These are phyloP conservation scores for Philereme vetulata DNA, from an alignment of 2,888 invertebrate genomes.

Conservation along the genomic window DNA sequence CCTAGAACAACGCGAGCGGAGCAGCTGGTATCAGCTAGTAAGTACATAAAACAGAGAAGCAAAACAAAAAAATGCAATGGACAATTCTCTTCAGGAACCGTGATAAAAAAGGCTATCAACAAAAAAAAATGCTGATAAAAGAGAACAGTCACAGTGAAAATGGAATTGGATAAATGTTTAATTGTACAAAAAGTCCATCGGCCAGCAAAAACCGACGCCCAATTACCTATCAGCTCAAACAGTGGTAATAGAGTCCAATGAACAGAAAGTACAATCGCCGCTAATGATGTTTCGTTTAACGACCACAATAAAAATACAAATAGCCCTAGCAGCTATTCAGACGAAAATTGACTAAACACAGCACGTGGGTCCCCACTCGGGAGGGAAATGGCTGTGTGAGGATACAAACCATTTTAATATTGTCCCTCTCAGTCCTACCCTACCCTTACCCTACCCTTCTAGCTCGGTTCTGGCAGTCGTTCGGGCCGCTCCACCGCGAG, in stretches of 20 bases:
- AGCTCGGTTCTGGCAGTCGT: slow-evolving; percentile 57
- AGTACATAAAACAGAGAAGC: no score
- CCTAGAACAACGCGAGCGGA: no score
- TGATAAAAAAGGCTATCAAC: slow-evolving; percentile 1
- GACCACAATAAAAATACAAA: slow-evolving; percentile 72
- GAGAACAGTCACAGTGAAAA: slow-evolving; percentile 21
- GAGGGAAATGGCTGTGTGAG: slow-evolving; percentile 68
- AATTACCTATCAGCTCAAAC: slow-evolving; percentile 36
- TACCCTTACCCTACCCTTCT: slow-evolving; percentile 42
- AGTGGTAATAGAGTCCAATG: slow-evolving; percentile 50
- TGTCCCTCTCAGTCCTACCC: slow-evolving; percentile 61
- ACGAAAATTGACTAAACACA: slow-evolving; percentile 71
- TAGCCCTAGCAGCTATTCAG: slow-evolving; percentile 57
- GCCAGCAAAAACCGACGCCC: slow-evolving; percentile 25
- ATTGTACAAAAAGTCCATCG: slow-evolving; percentile 33
- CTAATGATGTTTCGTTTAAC: slow-evolving; percentile 70
- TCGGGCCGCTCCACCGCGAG: slow-evolving; percentile 56
- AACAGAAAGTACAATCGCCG: slow-evolving; percentile 56
- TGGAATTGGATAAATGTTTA: slow-evolving; percentile 41
- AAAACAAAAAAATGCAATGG: neutral
- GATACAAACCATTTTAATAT: slow-evolving; percentile 75
- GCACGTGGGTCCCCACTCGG: slow-evolving; percentile 69
- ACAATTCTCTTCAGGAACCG: neutral
- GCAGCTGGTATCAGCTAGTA: no score
- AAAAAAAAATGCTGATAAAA: slow-evolving; percentile 7